A percentile compares a stretch with the other conserved stretches of the same genome.
phyloP scores from a whole-genome alignment of 35 echinoderm and acorn worm species.

The Anneissia japonica region DNA sequence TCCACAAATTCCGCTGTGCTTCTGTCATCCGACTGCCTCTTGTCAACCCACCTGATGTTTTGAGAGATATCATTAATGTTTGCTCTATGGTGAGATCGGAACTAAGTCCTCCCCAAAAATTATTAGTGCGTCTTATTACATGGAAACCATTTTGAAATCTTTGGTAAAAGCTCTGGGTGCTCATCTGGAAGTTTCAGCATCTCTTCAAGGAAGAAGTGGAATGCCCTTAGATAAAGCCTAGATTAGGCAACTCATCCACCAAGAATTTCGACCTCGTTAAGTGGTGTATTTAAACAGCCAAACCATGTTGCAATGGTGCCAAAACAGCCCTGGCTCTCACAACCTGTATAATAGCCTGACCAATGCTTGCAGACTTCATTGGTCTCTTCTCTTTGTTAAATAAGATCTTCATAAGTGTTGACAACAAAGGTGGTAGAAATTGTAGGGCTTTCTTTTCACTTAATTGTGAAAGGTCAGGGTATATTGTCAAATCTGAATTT shows the following conservation, averaged over 20 bases:
- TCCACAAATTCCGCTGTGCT: conserved; percentile 29
- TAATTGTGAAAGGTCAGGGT: conserved; percentile 31
- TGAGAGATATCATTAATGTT: conserved; percentile 34
- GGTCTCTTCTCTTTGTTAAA: conserved; percentile 49
- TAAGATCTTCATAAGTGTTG: conserved; percentile 21
- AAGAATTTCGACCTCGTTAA: conserved; percentile 58
- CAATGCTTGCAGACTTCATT: conserved; percentile 47
- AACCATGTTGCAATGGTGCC: conserved; percentile 44
- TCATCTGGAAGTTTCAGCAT: conserved; percentile 42
- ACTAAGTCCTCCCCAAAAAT: conserved; percentile 41
- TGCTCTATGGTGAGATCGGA: conserved; percentile 66
- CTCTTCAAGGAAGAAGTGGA: conserved; percentile 14
- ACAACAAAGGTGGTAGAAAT: conserved; percentile 33
- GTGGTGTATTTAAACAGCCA: conserved; percentile 47
- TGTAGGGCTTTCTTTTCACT: conserved; percentile 42
- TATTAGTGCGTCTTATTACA: conserved; percentile 36
- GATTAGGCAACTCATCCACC: conserved; percentile 7
- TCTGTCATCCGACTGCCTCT: conserved; percentile 41
- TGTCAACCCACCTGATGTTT: conserved; percentile 42
- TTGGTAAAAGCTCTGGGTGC: conserved; percentile 45
- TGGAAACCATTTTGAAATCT: conserved; percentile 50
- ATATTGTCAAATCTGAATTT: conserved; percentile 39
- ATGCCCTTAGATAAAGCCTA: not conserved
- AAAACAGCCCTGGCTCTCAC: conserved; percentile 29
- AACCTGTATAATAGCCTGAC: conserved; percentile 49